These are phyloP conservation scores for Metridium senile DNA, from an alignment of 92 coral and sea anemone species.

Conservation along the genomic window DNA sequence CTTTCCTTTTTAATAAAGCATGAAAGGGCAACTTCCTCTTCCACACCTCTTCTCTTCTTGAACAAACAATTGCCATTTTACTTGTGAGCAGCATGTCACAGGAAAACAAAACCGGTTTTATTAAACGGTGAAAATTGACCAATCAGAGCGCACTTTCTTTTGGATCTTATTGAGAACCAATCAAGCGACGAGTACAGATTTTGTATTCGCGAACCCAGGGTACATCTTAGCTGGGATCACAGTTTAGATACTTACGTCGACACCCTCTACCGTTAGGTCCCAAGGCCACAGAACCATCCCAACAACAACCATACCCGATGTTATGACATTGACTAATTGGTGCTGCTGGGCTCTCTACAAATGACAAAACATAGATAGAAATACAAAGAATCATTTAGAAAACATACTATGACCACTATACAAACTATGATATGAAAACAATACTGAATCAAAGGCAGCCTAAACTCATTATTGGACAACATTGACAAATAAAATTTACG, in stretches of 20 bases:
- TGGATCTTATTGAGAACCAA: too few species aligned
- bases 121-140: too few species aligned
- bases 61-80: too few species aligned
- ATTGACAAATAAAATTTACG: too few species aligned
- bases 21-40: too few species aligned
- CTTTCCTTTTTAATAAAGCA: too few species aligned
- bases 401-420: background rate
- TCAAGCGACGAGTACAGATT: too few species aligned
- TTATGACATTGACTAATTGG: conserved; percentile 6
- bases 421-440: background rate
- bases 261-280: conserved; percentile 52
- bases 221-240: background rate
- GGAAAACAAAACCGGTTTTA: too few species aligned
- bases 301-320: conserved; percentile 50
- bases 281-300: conserved; percentile 54
- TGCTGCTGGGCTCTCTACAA: conserved; percentile 31
- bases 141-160: too few species aligned
- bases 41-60: too few species aligned
- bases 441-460: background rate
- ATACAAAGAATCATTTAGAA: background rate
- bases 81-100: too few species aligned
- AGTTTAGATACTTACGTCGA: conserved; percentile 34
- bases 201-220: too few species aligned
- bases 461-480: background rate
- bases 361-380: background rate